Evolutionary conservation across 2,797 vertebrate genomes (phyloP).

Genomic region (Myioborus melanocephalus): DNA sequence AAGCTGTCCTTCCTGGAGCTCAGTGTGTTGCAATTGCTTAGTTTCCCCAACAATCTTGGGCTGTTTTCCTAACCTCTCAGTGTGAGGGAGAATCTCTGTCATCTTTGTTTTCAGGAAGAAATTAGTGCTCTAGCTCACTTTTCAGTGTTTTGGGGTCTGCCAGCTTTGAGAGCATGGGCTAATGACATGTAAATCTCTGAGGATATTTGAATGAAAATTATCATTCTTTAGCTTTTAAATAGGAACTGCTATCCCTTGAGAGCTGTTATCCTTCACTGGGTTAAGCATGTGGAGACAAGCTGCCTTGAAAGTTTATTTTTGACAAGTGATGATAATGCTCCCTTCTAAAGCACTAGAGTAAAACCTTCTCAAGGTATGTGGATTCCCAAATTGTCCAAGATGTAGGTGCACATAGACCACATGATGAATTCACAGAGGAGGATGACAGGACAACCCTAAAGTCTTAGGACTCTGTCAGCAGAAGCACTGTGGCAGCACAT

Average conservation of each 20-base stretch:
- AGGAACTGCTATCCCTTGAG: background rate
- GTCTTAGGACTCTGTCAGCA: background rate
- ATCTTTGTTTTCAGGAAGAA: background rate
- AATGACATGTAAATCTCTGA: conserved; percentile 38
- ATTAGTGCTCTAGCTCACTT: background rate
- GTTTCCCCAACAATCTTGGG: background rate
- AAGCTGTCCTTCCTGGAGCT: background rate
- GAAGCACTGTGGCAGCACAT: background rate
- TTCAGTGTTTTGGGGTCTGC: background rate
- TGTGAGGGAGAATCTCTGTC: background rate
- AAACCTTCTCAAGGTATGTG: background rate
- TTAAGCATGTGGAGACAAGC: conserved; percentile 18
- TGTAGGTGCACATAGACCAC: background rate
- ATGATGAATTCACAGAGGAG: background rate
- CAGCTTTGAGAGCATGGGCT: background rate
- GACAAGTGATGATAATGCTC: conserved; percentile 21
- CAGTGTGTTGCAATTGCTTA: background rate
- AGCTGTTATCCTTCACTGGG: background rate
- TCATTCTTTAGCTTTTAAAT: conserved; percentile 25
- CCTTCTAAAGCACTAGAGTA: conserved; percentile 7
- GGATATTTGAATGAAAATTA: conserved; percentile 39
- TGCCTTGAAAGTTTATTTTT: conserved; percentile 14
- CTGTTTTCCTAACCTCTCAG: background rate
- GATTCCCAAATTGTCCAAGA: background rate
- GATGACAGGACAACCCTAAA: background rate